phyloP scores from a whole-genome alignment of 1,140 invertebrate species.

The Orchesella cincta region DNA sequence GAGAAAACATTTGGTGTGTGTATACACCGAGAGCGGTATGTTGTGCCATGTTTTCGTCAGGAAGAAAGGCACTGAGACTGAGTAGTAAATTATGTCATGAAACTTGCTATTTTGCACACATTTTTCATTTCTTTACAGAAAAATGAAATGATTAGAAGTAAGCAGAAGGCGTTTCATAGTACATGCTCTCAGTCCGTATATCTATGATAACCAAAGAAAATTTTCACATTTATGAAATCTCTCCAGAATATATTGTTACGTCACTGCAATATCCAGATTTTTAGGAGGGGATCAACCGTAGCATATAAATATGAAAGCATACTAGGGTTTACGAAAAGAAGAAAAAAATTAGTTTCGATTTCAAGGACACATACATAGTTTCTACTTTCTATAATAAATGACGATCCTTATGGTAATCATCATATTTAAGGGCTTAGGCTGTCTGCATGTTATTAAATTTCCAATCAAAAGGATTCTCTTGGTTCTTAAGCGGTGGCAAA shows the following conservation, averaged over 20 bases:
- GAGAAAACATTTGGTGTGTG: neutral
- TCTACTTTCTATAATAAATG: neutral
- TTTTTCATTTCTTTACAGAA: neutral
- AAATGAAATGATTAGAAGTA: neutral
- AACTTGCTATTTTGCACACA: neutral
- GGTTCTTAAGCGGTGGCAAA: neutral
- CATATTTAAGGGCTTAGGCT: neutral
- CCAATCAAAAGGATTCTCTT: neutral
- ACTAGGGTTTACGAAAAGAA: too few relatives aligned
- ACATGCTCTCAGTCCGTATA: neutral
- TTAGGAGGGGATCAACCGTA: too few relatives aligned
- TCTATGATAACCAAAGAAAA: too few relatives aligned
- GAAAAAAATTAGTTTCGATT: too few relatives aligned
- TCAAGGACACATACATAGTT: neutral
- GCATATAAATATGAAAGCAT: too few relatives aligned
- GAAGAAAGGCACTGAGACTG: neutral
- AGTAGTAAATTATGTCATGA: constrained; percentile 10
- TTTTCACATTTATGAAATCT: too few relatives aligned
- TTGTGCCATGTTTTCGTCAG: neutral
- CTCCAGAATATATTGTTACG: too few relatives aligned
- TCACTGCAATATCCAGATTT: too few relatives aligned
- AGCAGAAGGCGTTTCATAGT: neutral
- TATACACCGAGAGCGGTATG: neutral
- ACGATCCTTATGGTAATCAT: constrained; percentile 14
- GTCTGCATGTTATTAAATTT: neutral